Evolutionary conservation across 2,888 invertebrate species (phyloP).

Genomic region (Galerucella nymphaeae): DNA sequence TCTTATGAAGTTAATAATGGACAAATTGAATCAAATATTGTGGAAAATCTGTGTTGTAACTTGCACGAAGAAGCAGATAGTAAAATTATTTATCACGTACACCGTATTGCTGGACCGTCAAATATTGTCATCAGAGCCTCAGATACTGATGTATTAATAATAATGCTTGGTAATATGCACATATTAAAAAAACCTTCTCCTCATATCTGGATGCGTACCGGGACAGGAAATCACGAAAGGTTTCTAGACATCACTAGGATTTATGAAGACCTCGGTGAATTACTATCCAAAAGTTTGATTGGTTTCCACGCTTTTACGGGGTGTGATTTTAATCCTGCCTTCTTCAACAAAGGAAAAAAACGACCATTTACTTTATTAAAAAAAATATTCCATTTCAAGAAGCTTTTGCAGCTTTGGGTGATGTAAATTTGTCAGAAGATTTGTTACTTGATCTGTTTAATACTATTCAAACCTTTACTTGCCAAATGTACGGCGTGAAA

Average conservation of each 20-base stretch:
- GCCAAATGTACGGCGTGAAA: slow-evolving; percentile 38
- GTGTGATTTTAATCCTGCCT: slow-evolving; percentile 30
- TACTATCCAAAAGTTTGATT: slow-evolving; percentile 35
- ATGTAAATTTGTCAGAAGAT: slow-evolving; percentile 34
- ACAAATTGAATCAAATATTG: slow-evolving; percentile 30
- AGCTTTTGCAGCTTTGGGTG: slow-evolving; percentile 41
- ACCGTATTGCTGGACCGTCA: slow-evolving; percentile 42
- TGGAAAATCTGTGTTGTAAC: slow-evolving; percentile 25
- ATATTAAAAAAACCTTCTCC: slow-evolving; percentile 36
- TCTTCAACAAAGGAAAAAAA: slow-evolving; percentile 18
- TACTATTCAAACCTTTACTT: slow-evolving; percentile 40
- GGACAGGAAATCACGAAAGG: slow-evolving; percentile 46
- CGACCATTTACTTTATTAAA: slow-evolving; percentile 20
- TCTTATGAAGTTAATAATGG: no score
- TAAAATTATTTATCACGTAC: slow-evolving; percentile 44
- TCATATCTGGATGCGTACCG: slow-evolving; percentile 44
- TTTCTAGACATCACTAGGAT: slow-evolving; percentile 36
- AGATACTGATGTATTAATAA: slow-evolving; percentile 48
- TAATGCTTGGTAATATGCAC: slow-evolving; percentile 50
- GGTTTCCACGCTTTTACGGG: slow-evolving; percentile 41
- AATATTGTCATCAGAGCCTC: slow-evolving; percentile 48
- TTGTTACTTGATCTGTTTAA: slow-evolving; percentile 32
- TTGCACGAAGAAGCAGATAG: slow-evolving; percentile 45
- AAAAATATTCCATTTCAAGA: slow-evolving; percentile 40
- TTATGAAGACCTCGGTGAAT: slow-evolving; percentile 32